These are phyloP conservation scores for Hiodon tergisus DNA, from an alignment of 2,113 vertebrate genomes.

Conservation along the genomic window DNA sequence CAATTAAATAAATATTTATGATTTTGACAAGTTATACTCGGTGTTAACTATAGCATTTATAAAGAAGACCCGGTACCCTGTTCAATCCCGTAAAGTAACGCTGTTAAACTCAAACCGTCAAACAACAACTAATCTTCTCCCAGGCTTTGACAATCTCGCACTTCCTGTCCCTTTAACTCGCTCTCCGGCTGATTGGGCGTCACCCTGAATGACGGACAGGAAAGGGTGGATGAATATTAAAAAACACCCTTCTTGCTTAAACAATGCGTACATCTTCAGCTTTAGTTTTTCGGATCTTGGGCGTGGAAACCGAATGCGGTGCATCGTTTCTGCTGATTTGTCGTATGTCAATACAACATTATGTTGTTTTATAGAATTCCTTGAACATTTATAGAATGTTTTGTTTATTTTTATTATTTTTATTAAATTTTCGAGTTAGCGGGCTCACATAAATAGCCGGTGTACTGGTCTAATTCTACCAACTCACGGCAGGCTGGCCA, in stretches of 20 bases:
- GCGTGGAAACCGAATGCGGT: too few relatives aligned
- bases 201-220: constrained; percentile 32
- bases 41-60: not conserved
- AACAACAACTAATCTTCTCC: constrained; percentile 22
- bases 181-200: constrained; percentile 50
- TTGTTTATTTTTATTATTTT: too few relatives aligned
- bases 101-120: constrained; percentile 17
- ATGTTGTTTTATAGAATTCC: too few relatives aligned
- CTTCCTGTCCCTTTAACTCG: constrained; percentile 59
- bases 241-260: constrained; percentile 4
- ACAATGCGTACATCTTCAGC: not conserved
- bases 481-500: too few relatives aligned
- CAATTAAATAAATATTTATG: too few relatives aligned
- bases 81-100: constrained; percentile 29
- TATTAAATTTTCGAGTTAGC: too few relatives aligned
- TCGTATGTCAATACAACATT: too few relatives aligned
- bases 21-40: not conserved
- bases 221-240: constrained; percentile 36
- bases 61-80: not conserved
- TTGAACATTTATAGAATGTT: too few relatives aligned
- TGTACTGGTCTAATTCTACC: too few relatives aligned
- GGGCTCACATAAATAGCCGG: too few relatives aligned
- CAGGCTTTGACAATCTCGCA: constrained; percentile 24
- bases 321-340: too few relatives aligned
- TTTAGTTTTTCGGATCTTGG: not conserved